These are phyloP conservation scores for Moxostoma hubbsi DNA, from an alignment of 2,797 vertebrate species.

Conservation along the genomic window DNA sequence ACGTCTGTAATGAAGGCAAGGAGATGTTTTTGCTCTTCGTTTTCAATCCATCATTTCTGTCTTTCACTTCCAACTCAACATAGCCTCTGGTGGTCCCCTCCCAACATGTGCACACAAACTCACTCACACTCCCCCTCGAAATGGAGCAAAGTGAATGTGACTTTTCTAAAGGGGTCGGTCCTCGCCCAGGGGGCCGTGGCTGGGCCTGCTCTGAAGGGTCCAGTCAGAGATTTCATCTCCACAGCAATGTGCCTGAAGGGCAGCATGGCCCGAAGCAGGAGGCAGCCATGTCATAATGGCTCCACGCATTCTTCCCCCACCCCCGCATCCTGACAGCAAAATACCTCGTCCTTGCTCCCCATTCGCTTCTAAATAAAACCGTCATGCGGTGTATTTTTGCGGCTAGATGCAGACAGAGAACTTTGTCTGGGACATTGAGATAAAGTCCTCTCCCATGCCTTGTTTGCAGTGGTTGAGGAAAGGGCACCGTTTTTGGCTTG, in stretches of 20 bases:
- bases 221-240: conserved; percentile 88
- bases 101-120: conserved; percentile 35
- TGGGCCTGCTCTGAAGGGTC: conserved; percentile 87
- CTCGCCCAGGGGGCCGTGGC: conserved; percentile 82
- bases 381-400: conserved; percentile 35
- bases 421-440: conserved; percentile 7
- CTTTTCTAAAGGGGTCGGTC: conserved; percentile 89
- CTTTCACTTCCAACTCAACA: conserved; percentile 85
- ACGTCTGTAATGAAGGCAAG: conserved; percentile 32
- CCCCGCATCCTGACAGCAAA: conserved; percentile 46
- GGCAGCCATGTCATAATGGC: conserved; percentile 73
- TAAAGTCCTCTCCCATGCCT: conserved; percentile 9
- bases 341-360: conserved; percentile 39
- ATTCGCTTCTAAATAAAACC: conserved; percentile 19
- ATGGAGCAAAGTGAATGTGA: conserved; percentile 88
- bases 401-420: not conserved
- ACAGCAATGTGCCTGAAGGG: conserved; percentile 82
- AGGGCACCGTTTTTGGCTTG: conserved; percentile 34
- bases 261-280: conserved; percentile 76
- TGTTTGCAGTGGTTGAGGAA: conserved; percentile 32
- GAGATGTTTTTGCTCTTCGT: conserved; percentile 76
- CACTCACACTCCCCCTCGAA: conserved; percentile 25
- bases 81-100: conserved; percentile 68
- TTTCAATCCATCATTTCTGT: conserved; percentile 86
- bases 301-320: conserved; percentile 81